Evolutionary conservation across 1,140 invertebrate species (phyloP).

Genomic region (Physella acuta): DNA sequence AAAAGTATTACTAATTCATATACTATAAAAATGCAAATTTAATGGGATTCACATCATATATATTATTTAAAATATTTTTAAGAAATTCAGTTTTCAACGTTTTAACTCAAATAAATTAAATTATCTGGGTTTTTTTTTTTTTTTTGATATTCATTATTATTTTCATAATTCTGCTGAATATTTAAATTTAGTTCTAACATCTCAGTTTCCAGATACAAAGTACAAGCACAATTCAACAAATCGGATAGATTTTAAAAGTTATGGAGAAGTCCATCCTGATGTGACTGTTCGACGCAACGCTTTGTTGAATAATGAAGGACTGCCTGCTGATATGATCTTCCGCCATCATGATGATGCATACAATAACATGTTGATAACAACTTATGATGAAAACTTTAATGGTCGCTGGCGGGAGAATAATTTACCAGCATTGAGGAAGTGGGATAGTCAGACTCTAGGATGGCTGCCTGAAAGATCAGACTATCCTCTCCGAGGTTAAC

Average conservation of each 20-base stretch:
- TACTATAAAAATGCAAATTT: not conserved
- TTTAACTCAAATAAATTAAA: not conserved
- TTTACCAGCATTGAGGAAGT: slow-evolving; percentile 42
- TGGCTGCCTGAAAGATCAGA: slow-evolving; percentile 23
- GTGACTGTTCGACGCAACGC: slow-evolving; percentile 4
- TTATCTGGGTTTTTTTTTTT: not conserved
- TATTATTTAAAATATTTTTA: not conserved
- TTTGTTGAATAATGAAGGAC: slow-evolving; percentile 9
- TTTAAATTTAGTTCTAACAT: not conserved
- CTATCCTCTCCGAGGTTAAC: slow-evolving; percentile 18
- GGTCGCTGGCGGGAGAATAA: slow-evolving; percentile 46
- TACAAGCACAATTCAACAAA: slow-evolving; percentile 21
- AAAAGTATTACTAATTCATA: not conserved
- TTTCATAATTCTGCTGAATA: not conserved
- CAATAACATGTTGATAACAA: slow-evolving; percentile 51
- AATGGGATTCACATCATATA: not conserved
- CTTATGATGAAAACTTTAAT: slow-evolving; percentile 58
- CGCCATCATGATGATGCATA: slow-evolving; percentile 50
- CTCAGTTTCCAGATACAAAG: slow-evolving; percentile 20
- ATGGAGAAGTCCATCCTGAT: slow-evolving; percentile 4
- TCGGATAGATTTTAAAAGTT: slow-evolving; percentile 16
- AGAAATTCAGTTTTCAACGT: not conserved
- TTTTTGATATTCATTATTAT: not conserved
- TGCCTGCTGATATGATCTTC: slow-evolving; percentile 23
- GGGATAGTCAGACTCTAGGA: slow-evolving; percentile 34